Evolutionary conservation across 1,140 invertebrate genomes (phyloP), one percentile per base, ranked within the genome.

Genomic region (Lepidotrigona ventralis): DNA sequence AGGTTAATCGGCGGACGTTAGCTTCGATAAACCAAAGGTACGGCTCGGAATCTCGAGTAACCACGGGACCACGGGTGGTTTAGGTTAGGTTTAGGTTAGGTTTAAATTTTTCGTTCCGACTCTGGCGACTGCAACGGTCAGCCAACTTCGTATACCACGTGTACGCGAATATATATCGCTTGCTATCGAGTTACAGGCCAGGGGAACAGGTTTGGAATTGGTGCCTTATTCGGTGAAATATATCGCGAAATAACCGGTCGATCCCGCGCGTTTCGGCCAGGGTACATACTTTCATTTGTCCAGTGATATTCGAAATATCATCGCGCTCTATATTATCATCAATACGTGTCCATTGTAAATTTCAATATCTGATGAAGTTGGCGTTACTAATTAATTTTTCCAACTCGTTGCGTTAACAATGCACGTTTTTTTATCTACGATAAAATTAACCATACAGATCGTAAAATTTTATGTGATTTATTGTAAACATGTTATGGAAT

Each of bases 141-240:
- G 64, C 12, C n/a, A 60, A 60, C 81, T 79, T 64, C 63, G 15
- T 64, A n/a, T 63, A 26, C n/a, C n/a, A 76, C 69, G 63, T n/a
- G 33, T 56, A n/a, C 74, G 73, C 79, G 86, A 88, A 46, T 46
- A 83, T 88, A 46, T 46, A 83, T 88, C 80, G 39, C 12, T 53
- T 72, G 70, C 51, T 70, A 78, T 88, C 80, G 54, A 53, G 73
- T 88, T 88, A 83, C 86, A 73, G 46, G 83, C 77, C 53, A 66
- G 33, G 64, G 76, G 75, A 88, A 88, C 86, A 66, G 86, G 87
- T 88, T 88, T 88, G 23, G 68, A 21, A 79, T 85, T 46, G 75
- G 56, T 51, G 69, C 70, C 77, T 81, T 80, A 73, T 84, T 85
- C 72, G 71, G 79, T 39, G 46, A 81, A 76, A 51, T 51, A 74